Conservation (phyloP, 1,140 invertebrate species). For the Vanessa tameamea region DNA sequence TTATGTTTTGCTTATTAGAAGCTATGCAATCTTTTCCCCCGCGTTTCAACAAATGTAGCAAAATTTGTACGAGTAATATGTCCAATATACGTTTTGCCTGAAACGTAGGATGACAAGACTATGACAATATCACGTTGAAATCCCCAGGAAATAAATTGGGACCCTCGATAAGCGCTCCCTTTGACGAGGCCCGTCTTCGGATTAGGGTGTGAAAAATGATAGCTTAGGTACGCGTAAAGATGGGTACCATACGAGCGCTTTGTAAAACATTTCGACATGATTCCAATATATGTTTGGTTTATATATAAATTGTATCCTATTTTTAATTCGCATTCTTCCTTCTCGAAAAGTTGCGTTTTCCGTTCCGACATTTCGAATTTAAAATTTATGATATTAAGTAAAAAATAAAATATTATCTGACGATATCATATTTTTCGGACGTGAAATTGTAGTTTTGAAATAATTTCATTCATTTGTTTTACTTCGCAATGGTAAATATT, state of each 20-base stretch:
- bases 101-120: slow-evolving; percentile 55
- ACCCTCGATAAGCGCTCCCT: slow-evolving; percentile 74
- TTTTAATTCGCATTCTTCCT: not conserved
- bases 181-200: slow-evolving; percentile 74
- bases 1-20: not conserved
- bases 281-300: slow-evolving; percentile 12
- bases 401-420: too few relatives aligned
- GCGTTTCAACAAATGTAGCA: slow-evolving; percentile 15
- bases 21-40: not conserved
- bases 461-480: too few relatives aligned
- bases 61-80: slow-evolving; percentile 26
- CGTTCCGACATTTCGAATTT: too few relatives aligned
- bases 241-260: slow-evolving; percentile 48
- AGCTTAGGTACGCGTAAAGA: slow-evolving; percentile 56
- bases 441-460: too few relatives aligned
- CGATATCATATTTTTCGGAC: too few relatives aligned
- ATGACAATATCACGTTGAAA: slow-evolving; percentile 67
- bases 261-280: slow-evolving; percentile 48
- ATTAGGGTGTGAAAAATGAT: slow-evolving; percentile 78
- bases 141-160: slow-evolving; percentile 75
- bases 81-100: slow-evolving; percentile 38
- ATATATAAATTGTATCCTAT: too few relatives aligned
- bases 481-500: not conserved
- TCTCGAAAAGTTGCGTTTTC: not conserved
- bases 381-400: too few relatives aligned